Percentiles rank a stretch among this genome's conserved stretches.
These are phyloP conservation scores for Calliopsis andreniformis DNA, from an alignment of 1,140 invertebrate genomes.

Conservation along the genomic window DNA sequence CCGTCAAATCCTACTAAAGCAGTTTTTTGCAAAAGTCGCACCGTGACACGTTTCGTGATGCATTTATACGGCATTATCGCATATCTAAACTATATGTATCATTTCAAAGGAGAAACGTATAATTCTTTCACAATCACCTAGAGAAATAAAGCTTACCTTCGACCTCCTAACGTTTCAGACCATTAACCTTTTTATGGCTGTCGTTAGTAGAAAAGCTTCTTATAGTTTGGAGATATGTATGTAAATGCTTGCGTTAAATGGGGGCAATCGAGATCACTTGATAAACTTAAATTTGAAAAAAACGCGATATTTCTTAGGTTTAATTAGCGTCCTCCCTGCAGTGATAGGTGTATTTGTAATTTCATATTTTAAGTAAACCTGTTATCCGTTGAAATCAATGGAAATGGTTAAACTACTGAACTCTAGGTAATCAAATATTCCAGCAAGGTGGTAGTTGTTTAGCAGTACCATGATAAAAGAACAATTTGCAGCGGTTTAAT, in stretches of 20 bases:
- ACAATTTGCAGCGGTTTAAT: neutral
- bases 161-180: neutral
- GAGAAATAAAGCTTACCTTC: conserved; percentile 13
- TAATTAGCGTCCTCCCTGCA: neutral
- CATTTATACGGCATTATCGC: conserved; percentile 40
- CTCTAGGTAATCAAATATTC: too few species aligned
- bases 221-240: conserved; percentile 32
- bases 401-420: too few species aligned
- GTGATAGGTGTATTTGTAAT: too few species aligned
- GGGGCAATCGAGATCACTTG: neutral
- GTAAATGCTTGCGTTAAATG: conserved; percentile 12
- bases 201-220: conserved; percentile 9
- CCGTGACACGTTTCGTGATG: conserved; percentile 3
- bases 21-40: conserved; percentile 19
- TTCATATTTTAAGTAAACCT: too few species aligned
- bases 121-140: conserved; percentile 24
- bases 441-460: too few species aligned
- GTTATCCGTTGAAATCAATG: too few species aligned
- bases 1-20: conserved; percentile 16
- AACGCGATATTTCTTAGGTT: neutral
- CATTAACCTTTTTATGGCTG: conserved; percentile 23
- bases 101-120: conserved; percentile 9
- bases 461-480: too few species aligned
- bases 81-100: conserved; percentile 45
- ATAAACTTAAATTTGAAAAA: neutral